Evolutionary conservation across 2,113 vertebrate species (phyloP).

Genomic region (Bubo bubo): DNA sequence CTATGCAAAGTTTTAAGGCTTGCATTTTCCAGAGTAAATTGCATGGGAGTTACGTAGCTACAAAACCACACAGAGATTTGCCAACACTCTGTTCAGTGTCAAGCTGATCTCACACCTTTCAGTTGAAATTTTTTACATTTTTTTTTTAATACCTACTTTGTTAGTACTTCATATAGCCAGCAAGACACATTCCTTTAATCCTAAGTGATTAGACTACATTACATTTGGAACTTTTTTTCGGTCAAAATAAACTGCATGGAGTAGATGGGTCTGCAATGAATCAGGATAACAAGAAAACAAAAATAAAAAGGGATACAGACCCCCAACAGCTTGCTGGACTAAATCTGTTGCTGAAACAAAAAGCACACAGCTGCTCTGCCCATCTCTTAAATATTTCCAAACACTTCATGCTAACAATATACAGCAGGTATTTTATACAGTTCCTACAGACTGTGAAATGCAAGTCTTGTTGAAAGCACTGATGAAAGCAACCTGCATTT

Average conservation of each 20-base stretch:
- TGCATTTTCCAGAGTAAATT: background rate
- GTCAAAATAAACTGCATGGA: background rate
- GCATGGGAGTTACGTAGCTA: background rate
- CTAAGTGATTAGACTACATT: background rate
- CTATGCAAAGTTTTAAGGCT: background rate
- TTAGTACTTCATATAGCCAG: background rate
- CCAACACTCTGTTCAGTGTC: background rate
- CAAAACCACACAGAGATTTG: background rate
- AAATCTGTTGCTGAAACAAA: conserved; percentile 8
- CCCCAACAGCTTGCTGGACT: background rate
- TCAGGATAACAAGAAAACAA: background rate
- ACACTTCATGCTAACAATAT: background rate
- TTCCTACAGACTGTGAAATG: background rate
- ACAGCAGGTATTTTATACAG: background rate
- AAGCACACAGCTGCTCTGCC: background rate
- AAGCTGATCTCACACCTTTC: background rate
- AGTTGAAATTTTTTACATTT: background rate
- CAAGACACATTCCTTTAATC: background rate
- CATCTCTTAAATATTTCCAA: background rate
- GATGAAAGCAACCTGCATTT: background rate
- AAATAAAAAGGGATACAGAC: background rate
- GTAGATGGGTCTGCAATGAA: background rate
- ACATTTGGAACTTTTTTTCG: background rate
- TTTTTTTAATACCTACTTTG: background rate
- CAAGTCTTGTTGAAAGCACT: background rate